Evolutionary conservation across 2,797 vertebrate genomes (phyloP).

Genomic region (Ataeniobius toweri): DNA sequence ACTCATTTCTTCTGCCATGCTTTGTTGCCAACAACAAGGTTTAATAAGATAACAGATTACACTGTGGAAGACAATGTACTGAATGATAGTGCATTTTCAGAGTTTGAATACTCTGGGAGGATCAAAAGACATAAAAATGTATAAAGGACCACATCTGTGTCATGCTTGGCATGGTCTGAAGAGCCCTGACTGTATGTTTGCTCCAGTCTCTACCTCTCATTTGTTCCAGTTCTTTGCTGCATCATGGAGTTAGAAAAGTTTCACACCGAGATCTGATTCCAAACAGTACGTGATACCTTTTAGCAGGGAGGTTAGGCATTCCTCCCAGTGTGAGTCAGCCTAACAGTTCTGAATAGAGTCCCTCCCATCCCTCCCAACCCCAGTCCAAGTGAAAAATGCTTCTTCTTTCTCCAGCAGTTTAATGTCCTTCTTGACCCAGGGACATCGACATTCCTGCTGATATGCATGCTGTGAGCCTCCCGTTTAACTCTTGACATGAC

Average conservation of each 20-base stretch:
- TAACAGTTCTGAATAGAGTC: slow-evolving; percentile 60
- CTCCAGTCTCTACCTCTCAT: slow-evolving; percentile 43
- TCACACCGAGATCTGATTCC: slow-evolving; percentile 66
- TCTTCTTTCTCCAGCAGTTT: slow-evolving; percentile 29
- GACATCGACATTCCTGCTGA: slow-evolving; percentile 55
- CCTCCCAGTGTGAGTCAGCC: slow-evolving; percentile 66
- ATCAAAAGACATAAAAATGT: slow-evolving; percentile 14
- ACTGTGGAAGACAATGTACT: background rate
- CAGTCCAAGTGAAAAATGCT: slow-evolving; percentile 58
- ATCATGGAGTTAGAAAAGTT: slow-evolving; percentile 46
- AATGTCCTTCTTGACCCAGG: slow-evolving; percentile 60
- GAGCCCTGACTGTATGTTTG: slow-evolving; percentile 36
- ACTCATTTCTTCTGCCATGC: background rate
- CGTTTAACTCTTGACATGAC: slow-evolving; percentile 26
- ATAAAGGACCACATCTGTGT: slow-evolving; percentile 32
- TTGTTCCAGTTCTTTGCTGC: slow-evolving; percentile 31
- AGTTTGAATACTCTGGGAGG: slow-evolving; percentile 8
- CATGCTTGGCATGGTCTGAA: slow-evolving; percentile 53
- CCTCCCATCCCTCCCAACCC: background rate
- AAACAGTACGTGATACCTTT: slow-evolving; percentile 37
- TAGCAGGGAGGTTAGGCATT: slow-evolving; percentile 70
- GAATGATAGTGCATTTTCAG: background rate
- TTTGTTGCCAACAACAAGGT: background rate
- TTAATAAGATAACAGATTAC: background rate
- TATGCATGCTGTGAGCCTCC: slow-evolving; percentile 8